Evolutionary conservation across 92 coral and sea anemone genomes (phyloP).

Genomic region (Paramuricea clavata): DNA sequence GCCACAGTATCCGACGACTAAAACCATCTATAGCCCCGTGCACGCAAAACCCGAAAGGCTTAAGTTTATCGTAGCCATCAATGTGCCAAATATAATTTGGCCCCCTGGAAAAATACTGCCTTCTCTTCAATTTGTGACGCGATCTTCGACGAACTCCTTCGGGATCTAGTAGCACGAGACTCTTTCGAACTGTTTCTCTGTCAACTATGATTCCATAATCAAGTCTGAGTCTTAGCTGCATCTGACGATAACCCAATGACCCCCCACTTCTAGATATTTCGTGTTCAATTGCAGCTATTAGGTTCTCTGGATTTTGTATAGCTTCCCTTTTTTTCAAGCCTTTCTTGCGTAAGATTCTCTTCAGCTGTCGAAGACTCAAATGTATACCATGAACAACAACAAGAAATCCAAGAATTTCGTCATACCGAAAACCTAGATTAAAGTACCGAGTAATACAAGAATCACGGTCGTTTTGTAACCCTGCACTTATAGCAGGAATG

Average conservation of each 20-base stretch:
- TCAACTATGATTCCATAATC: conserved; percentile 26
- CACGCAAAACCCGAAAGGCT: too few species aligned
- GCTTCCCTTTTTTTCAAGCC: conserved; percentile 60
- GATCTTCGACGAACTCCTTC: conserved; percentile 53
- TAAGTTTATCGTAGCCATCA: conserved; percentile 61
- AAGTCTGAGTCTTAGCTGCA: conserved; percentile 57
- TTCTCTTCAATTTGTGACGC: conserved; percentile 23
- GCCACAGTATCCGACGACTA: conserved; percentile 63
- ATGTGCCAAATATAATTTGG: conserved; percentile 58
- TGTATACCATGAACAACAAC: conserved; percentile 62
- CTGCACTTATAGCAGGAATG: conserved; percentile 52
- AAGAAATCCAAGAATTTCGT: conserved; percentile 71
- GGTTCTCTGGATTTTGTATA: conserved; percentile 35
- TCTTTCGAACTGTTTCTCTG: conserved; percentile 54
- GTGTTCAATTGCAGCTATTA: conserved; percentile 67
- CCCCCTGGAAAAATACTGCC: conserved; percentile 48
- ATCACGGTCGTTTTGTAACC: conserved; percentile 41
- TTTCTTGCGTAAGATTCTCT: conserved; percentile 51
- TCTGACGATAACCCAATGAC: conserved; percentile 72
- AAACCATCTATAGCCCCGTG: too few species aligned
- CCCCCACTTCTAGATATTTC: conserved; percentile 66
- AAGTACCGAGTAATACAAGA: conserved; percentile 56
- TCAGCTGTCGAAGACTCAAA: conserved; percentile 67
- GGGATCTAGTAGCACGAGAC: conserved; percentile 53
- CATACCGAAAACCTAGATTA: conserved; percentile 68